Conservation (phyloP, 2,797 vertebrate genomes). For the Diplodus puntazzo region DNA sequence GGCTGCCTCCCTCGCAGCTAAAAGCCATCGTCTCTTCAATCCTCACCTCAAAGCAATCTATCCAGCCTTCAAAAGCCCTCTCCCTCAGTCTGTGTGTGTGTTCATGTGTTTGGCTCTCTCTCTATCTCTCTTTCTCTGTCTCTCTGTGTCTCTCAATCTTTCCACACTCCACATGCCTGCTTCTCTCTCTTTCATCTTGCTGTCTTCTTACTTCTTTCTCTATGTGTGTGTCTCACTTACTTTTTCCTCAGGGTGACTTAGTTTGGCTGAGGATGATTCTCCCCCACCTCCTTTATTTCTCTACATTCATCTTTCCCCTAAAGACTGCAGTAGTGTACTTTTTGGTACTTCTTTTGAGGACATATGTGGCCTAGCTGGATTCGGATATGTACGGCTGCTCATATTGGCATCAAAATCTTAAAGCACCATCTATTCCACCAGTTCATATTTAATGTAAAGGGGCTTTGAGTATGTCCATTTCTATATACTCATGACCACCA, state of each 20-base stretch:
- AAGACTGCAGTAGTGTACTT: conserved; percentile 21
- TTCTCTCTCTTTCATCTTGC: conserved; percentile 13
- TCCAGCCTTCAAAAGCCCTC: conserved; percentile 50
- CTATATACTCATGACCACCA: too few relatives aligned
- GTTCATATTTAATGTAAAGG: too few relatives aligned
- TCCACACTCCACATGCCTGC: conserved; percentile 1
- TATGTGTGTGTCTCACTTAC: conserved; percentile 30
- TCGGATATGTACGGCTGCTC: too few relatives aligned
- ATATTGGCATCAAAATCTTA: too few relatives aligned
- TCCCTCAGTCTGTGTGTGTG: neutral
- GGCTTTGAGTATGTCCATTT: too few relatives aligned
- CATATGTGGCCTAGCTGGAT: neutral
- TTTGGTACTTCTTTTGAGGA: conserved; percentile 13
- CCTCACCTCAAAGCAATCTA: conserved; percentile 59
- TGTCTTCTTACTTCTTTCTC: conserved; percentile 39
- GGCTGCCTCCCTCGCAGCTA: conserved; percentile 51
- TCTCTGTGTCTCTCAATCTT: conserved; percentile 19
- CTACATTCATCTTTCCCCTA: conserved; percentile 36
- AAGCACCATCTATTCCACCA: too few relatives aligned
- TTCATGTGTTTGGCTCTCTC: neutral
- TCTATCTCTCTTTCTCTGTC: neutral
- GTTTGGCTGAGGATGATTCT: conserved; percentile 42
- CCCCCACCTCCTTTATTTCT: neutral
- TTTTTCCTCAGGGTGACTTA: conserved; percentile 53
- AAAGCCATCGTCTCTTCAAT: conserved; percentile 58